Percentiles rank a stretch among this genome's conserved stretches.
These are phyloP conservation scores for Sapajus apella DNA, from an alignment of 2,113 vertebrate genomes.

Conservation along the genomic window DNA sequence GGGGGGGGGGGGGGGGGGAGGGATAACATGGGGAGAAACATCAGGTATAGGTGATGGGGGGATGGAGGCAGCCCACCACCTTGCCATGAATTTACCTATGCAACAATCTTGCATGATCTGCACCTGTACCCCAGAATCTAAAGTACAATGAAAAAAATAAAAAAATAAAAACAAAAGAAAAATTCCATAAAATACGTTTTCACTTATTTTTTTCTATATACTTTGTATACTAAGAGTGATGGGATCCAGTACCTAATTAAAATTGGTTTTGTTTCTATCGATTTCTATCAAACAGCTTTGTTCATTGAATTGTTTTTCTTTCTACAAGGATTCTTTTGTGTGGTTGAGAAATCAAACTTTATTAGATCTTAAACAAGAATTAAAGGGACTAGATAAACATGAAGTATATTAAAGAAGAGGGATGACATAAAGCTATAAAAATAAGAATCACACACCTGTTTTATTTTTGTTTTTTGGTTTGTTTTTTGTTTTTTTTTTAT, in stretches of 20 bases:
- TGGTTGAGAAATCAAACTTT: not conserved
- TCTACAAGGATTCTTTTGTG: not conserved
- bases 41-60: too few species aligned
- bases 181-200: not conserved
- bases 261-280: not conserved
- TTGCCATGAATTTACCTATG: too few species aligned
- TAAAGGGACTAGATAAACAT: not conserved
- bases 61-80: too few species aligned
- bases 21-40: too few species aligned
- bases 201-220: not conserved
- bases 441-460: not conserved
- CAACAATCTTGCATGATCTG: too few species aligned
- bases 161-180: not conserved
- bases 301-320: not conserved
- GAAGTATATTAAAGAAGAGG: not conserved
- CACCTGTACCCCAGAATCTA: too few species aligned
- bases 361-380: not conserved
- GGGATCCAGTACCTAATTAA: not conserved
- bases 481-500: not conserved
- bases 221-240: not conserved
- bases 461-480: too few species aligned
- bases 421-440: not conserved
- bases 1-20: too few species aligned
- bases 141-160: too few species aligned
- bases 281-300: not conserved